Percentiles rank a stretch among this genome's conserved stretches.
phyloP scores from a whole-genome alignment of 1,140 invertebrate genomes.

The Drosophila mayri region DNA sequence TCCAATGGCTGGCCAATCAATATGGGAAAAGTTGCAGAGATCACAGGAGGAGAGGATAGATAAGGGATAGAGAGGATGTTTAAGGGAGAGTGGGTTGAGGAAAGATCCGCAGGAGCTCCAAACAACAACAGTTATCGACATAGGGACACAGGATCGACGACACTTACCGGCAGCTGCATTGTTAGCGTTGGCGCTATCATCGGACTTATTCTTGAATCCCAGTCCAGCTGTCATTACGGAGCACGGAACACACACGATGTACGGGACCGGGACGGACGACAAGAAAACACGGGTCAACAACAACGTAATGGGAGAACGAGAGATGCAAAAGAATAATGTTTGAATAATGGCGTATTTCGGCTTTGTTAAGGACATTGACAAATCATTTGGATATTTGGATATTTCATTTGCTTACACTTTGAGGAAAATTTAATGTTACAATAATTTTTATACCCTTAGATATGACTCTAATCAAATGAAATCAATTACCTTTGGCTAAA shows the following conservation, averaged over 20 bases:
- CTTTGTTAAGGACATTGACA: no score
- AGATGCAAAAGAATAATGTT: slow-evolving; percentile 35
- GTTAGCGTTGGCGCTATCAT: slow-evolving; percentile 42
- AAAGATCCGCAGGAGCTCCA: slow-evolving; percentile 2
- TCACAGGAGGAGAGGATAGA: not conserved
- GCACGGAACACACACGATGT: slow-evolving; percentile 29
- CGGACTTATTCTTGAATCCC: slow-evolving; percentile 69
- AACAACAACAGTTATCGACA: slow-evolving; percentile 35
- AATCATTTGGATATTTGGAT: not conserved
- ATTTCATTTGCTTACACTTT: no score
- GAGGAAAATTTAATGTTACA: not conserved
- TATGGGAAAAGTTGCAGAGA: not conserved
- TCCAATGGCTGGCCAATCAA: slow-evolving; percentile 17
- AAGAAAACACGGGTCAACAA: slow-evolving; percentile 37
- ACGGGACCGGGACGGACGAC: slow-evolving; percentile 29
- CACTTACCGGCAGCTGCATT: slow-evolving; percentile 59
- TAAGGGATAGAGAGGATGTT: not conserved
- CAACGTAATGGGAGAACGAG: slow-evolving; percentile 35
- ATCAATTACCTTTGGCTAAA: not conserved
- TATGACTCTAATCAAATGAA: not conserved
- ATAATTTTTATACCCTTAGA: not conserved
- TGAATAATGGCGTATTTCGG: slow-evolving; percentile 1
- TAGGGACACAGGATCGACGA: slow-evolving; percentile 19
- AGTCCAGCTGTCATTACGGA: slow-evolving; percentile 55
- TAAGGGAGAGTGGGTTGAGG: not conserved